phyloP scores from a whole-genome alignment of 2,113 vertebrate genomes.

The Onychorhynchus coronatus region DNA sequence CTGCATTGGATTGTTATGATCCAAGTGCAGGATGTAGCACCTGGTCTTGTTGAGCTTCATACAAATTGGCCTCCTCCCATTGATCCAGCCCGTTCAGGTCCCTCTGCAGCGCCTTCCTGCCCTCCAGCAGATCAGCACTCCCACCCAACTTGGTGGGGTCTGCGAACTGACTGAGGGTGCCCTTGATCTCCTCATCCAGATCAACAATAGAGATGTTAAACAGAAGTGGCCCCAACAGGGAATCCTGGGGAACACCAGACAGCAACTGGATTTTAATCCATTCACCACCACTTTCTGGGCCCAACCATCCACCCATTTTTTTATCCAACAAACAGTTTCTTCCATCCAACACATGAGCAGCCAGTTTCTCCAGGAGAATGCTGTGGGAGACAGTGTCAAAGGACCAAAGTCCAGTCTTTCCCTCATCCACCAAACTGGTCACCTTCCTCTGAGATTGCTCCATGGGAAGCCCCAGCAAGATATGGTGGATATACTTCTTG shows the following conservation, averaged over 20 bases:
- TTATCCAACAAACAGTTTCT: neutral
- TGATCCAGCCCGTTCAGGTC: neutral
- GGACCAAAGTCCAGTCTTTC: neutral
- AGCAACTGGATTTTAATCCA: neutral
- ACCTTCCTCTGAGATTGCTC: neutral
- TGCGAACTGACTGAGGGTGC: fast-evolving
- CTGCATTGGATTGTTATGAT: neutral
- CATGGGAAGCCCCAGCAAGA: neutral
- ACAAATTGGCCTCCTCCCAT: neutral
- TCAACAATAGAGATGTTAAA: neutral
- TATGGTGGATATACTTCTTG: fast-evolving
- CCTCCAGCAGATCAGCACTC: neutral
- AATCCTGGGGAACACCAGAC: neutral
- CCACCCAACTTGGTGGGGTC: fast-evolving
- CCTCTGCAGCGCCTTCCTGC: neutral
- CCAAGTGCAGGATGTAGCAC: too few species aligned
- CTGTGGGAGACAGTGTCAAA: neutral
- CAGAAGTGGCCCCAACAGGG: neutral
- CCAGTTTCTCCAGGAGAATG: neutral
- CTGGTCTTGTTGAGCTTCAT: neutral
- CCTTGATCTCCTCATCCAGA: fast-evolving
- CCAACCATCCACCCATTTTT: neutral
- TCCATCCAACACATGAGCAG: neutral
- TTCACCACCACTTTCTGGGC: neutral
- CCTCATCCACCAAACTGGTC: fast-evolving